phyloP scores from a whole-genome alignment of 1,140 invertebrate species.

The Archegozetes longisetosus region DNA sequence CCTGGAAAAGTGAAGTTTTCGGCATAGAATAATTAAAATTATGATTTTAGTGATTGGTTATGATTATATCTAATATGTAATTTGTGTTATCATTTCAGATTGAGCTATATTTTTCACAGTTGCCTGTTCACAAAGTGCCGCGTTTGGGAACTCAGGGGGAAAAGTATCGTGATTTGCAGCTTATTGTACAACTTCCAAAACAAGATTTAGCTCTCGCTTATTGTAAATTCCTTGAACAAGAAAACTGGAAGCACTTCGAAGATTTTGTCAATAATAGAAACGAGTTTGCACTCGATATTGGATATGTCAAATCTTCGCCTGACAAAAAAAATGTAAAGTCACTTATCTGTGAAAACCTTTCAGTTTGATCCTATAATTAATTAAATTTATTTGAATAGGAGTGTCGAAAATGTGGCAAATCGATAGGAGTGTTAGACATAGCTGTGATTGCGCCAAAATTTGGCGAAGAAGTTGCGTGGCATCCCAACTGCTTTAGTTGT shows the following conservation, averaged over 20 bases:
- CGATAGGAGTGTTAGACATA: conserved; percentile 43
- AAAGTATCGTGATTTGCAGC: conserved; percentile 55
- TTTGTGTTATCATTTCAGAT: conserved; percentile 28
- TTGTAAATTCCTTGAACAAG: conserved; percentile 60
- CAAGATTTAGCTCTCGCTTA: conserved; percentile 81
- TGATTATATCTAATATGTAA: not conserved
- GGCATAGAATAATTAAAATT: too few relatives aligned
- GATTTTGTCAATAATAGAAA: conserved; percentile 82
- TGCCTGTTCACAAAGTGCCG: conserved; percentile 59
- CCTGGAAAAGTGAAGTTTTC: too few relatives aligned
- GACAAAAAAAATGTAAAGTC: conserved; percentile 31
- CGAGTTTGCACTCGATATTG: conserved; percentile 87
- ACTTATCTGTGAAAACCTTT: too few relatives aligned
- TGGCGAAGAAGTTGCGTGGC: conserved; percentile 49
- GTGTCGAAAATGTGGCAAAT: conserved; percentile 45
- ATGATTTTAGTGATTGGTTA: too few relatives aligned
- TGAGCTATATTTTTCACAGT: conserved; percentile 52
- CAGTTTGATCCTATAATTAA: too few relatives aligned
- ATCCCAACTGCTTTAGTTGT: conserved; percentile 75
- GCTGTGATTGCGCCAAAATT: conserved; percentile 54
- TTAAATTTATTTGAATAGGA: too few relatives aligned
- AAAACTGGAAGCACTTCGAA: conserved; percentile 56
- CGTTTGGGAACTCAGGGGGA: conserved; percentile 53
- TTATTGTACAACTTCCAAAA: conserved; percentile 76
- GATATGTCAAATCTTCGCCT: conserved; percentile 43